Conservation (phyloP, 92 coral and sea anemone species). For the Siderastrea radians region DNA sequence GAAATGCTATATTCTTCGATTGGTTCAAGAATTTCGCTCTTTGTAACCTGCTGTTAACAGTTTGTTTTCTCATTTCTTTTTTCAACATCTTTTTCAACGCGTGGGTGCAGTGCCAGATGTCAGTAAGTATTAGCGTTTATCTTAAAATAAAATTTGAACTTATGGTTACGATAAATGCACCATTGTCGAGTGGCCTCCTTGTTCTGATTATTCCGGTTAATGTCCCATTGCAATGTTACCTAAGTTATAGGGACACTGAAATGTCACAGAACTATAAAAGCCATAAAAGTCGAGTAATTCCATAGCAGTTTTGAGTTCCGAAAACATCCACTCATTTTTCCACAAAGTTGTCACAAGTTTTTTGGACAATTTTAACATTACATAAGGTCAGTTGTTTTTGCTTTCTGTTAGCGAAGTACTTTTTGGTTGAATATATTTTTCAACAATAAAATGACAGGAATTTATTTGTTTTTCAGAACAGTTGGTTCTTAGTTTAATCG, state of each 20-base stretch:
- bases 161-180: no score
- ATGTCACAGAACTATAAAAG: no score
- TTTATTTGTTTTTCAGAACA: neutral
- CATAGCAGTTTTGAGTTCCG: no score
- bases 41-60: neutral
- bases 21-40: neutral
- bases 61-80: neutral
- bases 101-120: neutral
- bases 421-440: no score
- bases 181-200: no score
- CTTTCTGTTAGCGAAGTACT: neutral
- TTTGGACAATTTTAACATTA: neutral
- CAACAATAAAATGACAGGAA: no score
- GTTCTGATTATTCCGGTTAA: no score
- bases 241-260: no score
- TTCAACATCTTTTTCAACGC: neutral
- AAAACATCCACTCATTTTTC: neutral
- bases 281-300: no score
- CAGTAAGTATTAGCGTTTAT: neutral
- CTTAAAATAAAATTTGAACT: no score
- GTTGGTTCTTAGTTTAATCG: conserved; percentile 3
- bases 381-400: neutral
- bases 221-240: no score
- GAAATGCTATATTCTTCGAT: no score
- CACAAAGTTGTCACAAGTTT: neutral